phyloP scores from a whole-genome alignment of 2,888 invertebrate species.

The Polymixis lichenea region DNA sequence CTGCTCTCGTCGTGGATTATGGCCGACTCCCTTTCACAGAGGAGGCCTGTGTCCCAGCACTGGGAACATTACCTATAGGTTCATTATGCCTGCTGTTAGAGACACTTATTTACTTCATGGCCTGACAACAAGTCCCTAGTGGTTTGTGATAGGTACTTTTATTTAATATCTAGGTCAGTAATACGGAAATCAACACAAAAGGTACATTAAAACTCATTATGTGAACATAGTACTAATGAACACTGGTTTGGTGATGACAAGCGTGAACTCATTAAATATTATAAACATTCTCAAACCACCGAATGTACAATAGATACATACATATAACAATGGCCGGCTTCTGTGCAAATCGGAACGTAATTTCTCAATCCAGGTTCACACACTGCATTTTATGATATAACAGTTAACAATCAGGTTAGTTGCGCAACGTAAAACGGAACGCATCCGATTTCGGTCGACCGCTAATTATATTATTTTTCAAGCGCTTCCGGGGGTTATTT shows the following conservation, averaged over 20 bases:
- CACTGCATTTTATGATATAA: constrained; percentile 61
- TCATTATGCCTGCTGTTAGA: too few species aligned
- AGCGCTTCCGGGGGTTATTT: constrained; percentile 56
- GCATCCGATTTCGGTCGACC: constrained; percentile 53
- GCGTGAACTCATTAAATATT: constrained; percentile 35
- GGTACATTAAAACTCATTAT: constrained; percentile 31
- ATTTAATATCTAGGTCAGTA: constrained; percentile 23
- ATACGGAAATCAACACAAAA: constrained; percentile 46
- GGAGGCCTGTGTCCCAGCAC: too few species aligned
- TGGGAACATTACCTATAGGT: too few species aligned
- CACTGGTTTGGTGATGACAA: constrained; percentile 24
- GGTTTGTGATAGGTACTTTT: too few species aligned
- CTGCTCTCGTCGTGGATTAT: too few species aligned
- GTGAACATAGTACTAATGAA: constrained; percentile 14
- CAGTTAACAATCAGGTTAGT: constrained; percentile 61
- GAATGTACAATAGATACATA: constrained; percentile 44
- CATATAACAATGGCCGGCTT: constrained; percentile 49
- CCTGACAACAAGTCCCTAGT: too few species aligned
- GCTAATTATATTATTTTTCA: constrained; percentile 61
- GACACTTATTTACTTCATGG: neutral
- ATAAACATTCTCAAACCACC: constrained; percentile 39
- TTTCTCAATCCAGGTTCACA: constrained; percentile 66
- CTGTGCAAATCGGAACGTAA: constrained; percentile 45
- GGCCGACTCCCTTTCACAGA: too few species aligned
- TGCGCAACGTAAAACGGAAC: constrained; percentile 61